phyloP scores from a whole-genome alignment of 2,113 vertebrate species.

The Hippotragus niger region DNA sequence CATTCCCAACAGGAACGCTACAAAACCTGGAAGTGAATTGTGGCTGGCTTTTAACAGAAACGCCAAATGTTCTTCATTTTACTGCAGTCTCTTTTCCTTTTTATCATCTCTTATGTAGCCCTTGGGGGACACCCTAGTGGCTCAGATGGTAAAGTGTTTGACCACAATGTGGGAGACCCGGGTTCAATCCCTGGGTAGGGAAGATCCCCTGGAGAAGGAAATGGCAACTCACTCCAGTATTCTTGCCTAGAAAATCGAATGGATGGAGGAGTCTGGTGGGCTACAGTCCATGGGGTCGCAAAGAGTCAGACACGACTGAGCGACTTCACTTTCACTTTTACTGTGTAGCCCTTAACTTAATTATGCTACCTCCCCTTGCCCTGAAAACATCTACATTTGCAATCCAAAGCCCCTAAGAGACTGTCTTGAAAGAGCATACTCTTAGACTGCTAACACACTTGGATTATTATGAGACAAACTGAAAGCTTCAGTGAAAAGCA shows the following conservation, averaged over 20 bases:
- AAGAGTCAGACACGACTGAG: too few relatives aligned
- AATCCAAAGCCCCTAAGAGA: neutral
- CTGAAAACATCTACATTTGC: neutral
- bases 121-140: neutral
- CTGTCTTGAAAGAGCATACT: neutral
- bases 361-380: neutral
- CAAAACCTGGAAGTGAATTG: neutral
- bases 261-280: too few relatives aligned
- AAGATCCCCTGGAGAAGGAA: too few relatives aligned
- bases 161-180: too few relatives aligned
- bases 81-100: neutral
- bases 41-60: slow-evolving; percentile 6
- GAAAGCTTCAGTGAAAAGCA: neutral
- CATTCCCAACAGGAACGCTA: neutral
- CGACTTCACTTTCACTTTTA: too few relatives aligned
- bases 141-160: too few relatives aligned
- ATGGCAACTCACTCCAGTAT: too few relatives aligned
- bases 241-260: too few relatives aligned
- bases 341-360: neutral
- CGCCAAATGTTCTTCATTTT: neutral
- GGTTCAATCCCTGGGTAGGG: too few relatives aligned
- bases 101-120: neutral
- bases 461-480: neutral
- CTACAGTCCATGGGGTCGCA: too few relatives aligned
- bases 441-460: neutral